Base-by-base conservation (phyloP, 2,113 vertebrate genomes). In the Phylloscopus trochiloides region DNA sequence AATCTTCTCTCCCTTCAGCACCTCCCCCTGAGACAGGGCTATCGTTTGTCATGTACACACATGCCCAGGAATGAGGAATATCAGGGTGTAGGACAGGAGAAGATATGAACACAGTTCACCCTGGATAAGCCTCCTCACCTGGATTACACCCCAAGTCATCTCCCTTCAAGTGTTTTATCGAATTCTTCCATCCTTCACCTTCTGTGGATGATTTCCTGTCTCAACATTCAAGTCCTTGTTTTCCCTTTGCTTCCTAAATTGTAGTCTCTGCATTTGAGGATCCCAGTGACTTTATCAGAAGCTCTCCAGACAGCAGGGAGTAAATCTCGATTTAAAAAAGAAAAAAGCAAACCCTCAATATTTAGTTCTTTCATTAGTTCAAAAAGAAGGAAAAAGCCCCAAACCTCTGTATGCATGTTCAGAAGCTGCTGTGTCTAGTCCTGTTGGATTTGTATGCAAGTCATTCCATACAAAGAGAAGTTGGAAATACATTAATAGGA, bases 401-500 rank as follows among this genome's bases (percentile, higher is more conserved):
- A 58, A 79, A 71, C 48, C 67, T 74, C 66, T 58, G 8, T 21
- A 21, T 75, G 45, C 6, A 3, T 32, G 55, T 82, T 89, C 24
- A 66, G 71, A 92, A 78, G 76, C 83, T 75, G 40, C 57, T 78
- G 55, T 34, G 65, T 78, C 57, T 76, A 8, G 20, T 91, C 68
- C 73, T 5, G 3, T 59, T 92, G 85, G 76, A 72, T 92, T 87
- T 74, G 74, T 59, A 72, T 88, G 68, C 76, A 86, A 87, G 86
- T 94, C 80, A 82, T 94, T 91, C 57, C 82, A 65, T 38, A 87
- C 36, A 86, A 89, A 72, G 66, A 91, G 66, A 82, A 87, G 80
- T 17, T 94, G 93, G 52, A 92, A 89, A 74, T 78, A 50, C n/a
- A 45, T 89, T 91, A 80, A 43, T 48, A 92, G 80, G 73, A 85